Conservation (phyloP, 2,113 vertebrate species). For the Datnioides undecimradiatus region DNA sequence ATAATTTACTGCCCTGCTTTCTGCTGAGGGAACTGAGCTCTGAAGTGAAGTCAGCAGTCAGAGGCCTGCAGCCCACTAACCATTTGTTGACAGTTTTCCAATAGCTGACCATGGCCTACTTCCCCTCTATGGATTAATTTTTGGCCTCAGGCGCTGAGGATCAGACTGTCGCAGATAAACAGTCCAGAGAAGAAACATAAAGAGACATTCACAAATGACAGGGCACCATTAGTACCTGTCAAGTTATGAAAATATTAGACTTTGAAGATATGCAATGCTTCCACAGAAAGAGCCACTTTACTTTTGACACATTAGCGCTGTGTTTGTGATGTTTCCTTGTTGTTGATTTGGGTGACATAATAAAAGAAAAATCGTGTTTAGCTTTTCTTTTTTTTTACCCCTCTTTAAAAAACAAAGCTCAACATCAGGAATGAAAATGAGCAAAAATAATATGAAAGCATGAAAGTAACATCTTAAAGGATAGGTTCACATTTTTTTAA, state of each 20-base stretch:
- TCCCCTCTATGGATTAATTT: conserved; percentile 41
- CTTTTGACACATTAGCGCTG: background rate
- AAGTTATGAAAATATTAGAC: background rate
- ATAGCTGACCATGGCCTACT: conserved; percentile 42
- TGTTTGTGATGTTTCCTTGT: background rate
- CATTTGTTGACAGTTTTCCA: conserved; percentile 49
- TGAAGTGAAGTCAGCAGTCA: conserved; percentile 43
- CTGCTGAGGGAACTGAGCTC: conserved; percentile 24
- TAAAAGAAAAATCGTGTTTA: conserved; percentile 4
- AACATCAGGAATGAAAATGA: background rate
- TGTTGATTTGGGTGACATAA: conserved; percentile 9
- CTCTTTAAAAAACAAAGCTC: conserved; percentile 3
- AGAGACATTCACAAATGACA: too few species aligned
- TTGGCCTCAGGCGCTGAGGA: background rate
- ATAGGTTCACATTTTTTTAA: background rate
- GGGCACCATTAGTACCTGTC: background rate
- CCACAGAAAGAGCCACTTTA: background rate
- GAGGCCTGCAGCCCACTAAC: conserved; percentile 26
- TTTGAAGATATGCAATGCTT: background rate
- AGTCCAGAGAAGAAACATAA: background rate
- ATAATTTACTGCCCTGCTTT: conserved; percentile 40
- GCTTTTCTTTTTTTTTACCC: background rate
- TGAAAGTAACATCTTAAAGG: background rate
- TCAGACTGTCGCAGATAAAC: background rate
- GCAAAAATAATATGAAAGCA: background rate